Evolutionary conservation across 1,140 invertebrate genomes (phyloP).

Genomic region (Leptinotarsa lineolata): DNA sequence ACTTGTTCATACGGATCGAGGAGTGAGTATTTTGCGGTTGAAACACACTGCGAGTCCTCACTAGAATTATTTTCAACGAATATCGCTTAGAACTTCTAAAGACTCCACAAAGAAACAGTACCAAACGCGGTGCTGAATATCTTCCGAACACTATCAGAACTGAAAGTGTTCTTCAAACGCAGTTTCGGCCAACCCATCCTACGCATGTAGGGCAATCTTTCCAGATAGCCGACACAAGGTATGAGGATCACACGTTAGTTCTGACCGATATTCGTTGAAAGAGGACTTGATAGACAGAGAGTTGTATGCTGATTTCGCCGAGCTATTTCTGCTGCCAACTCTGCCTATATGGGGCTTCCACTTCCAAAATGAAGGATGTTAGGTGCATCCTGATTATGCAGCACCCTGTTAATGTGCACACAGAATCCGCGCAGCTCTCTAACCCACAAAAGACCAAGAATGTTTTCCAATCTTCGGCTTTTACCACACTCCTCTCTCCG

Average conservation of each 20-base stretch:
- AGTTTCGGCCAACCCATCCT: background rate
- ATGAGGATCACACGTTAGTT: background rate
- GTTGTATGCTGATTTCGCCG: background rate
- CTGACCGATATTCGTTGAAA: background rate
- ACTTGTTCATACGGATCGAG: background rate
- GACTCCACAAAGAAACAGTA: background rate
- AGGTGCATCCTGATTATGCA: conserved; percentile 5
- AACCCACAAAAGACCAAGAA: background rate
- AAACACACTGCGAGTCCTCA: background rate
- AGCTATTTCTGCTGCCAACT: background rate
- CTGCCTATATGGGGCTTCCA: background rate
- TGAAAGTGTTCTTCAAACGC: background rate
- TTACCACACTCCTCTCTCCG: background rate
- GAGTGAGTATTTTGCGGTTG: background rate
- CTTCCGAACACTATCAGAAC: background rate
- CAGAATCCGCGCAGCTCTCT: background rate
- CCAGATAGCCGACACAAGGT: background rate
- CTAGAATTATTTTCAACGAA: background rate
- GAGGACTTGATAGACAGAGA: background rate
- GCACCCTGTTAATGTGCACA: background rate
- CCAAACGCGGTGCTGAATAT: background rate
- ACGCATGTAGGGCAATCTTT: background rate
- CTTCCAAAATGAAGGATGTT: background rate
- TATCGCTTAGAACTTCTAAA: background rate
- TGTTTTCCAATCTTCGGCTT: background rate